phyloP scores from a whole-genome alignment of 2,888 invertebrate species.

The Galerucella pusilla region DNA sequence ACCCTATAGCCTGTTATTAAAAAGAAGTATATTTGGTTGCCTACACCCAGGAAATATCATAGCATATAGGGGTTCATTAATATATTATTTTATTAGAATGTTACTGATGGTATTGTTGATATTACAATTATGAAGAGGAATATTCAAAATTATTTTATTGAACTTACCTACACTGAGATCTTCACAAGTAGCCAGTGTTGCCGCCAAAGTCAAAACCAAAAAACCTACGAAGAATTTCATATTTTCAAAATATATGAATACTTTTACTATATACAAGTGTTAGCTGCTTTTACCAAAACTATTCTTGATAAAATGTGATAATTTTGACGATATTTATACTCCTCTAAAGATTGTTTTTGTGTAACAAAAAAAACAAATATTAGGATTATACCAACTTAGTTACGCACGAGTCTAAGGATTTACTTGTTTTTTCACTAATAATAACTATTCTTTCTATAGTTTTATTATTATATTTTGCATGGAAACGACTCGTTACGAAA shows the following conservation, averaged over 20 bases:
- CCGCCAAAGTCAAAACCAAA: conserved; percentile 8
- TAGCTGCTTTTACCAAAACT: not conserved
- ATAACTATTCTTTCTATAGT: not conserved
- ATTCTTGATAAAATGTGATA: not conserved
- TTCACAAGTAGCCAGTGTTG: conserved; percentile 8
- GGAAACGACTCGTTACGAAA: not conserved
- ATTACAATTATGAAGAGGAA: too few species aligned
- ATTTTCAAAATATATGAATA: not conserved
- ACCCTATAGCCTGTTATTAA: too few species aligned
- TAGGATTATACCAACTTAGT: not conserved
- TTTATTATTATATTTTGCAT: not conserved
- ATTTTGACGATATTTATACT: not conserved
- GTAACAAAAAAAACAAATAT: not conserved
- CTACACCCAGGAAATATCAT: too few species aligned
- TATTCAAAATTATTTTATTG: not conserved
- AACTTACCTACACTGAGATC: conserved; percentile 10
- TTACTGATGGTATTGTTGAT: too few species aligned
- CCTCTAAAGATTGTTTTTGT: not conserved
- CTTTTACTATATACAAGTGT: not conserved
- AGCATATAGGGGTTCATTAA: too few species aligned
- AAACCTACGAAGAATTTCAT: conserved; percentile 18
- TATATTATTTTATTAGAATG: too few species aligned
- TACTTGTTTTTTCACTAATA: not conserved
- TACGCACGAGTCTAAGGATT: not conserved
- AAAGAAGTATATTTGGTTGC: too few species aligned